phyloP scores from a whole-genome alignment of 2,113 vertebrate species.

The Peromyscus leucopus region DNA sequence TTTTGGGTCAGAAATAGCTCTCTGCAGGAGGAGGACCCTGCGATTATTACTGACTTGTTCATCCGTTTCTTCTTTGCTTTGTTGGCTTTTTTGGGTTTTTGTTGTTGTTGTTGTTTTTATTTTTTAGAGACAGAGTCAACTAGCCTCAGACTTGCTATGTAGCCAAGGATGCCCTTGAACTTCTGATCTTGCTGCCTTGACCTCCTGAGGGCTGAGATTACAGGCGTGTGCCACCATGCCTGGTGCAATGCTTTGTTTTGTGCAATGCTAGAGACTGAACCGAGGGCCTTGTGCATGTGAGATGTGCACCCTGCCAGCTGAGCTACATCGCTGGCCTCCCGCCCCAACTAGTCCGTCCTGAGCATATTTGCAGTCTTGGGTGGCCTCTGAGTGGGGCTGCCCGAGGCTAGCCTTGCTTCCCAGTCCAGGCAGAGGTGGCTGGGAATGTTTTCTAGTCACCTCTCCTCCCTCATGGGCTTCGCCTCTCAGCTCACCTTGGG shows the following conservation, averaged over 20 bases:
- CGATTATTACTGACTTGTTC: not conserved
- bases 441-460: fast-evolving
- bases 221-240: not conserved
- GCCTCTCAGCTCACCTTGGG: not conserved
- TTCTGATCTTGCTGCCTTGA: not conserved
- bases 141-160: not conserved
- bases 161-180: not conserved
- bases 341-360: not conserved
- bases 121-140: not conserved
- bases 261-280: not conserved
- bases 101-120: not conserved
- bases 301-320: not conserved
- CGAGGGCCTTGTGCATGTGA: not conserved
- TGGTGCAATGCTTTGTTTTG: too few species aligned
- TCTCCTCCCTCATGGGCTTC: fast-evolving
- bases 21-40: not conserved
- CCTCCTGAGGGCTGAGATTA: not conserved
- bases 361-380: not conserved
- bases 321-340: not conserved
- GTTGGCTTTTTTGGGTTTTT: not conserved
- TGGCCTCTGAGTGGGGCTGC: not conserved
- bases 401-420: not conserved
- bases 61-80: not conserved
- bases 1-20: not conserved
- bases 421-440: not conserved